These are phyloP conservation scores for Drosophila mettleri DNA, from an alignment of 2,888 invertebrate species.

Conservation along the genomic window DNA sequence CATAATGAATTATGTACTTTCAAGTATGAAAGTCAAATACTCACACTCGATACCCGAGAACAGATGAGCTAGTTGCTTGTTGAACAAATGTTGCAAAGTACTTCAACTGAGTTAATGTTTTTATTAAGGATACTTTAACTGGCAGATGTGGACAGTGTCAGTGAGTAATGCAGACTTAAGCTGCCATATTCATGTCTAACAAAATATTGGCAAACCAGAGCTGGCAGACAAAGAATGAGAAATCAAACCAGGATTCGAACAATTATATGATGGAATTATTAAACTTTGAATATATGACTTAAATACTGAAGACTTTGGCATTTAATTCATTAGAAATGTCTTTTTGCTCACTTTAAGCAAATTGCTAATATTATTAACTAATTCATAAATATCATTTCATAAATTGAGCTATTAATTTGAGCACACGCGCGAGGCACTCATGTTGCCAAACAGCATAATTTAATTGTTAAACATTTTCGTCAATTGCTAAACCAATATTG, in stretches of 20 bases:
- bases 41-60: too few relatives aligned
- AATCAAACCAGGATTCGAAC: too few relatives aligned
- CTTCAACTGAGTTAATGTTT: neutral
- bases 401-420: conserved; percentile 39
- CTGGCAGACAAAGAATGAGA: too few relatives aligned
- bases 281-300: too few relatives aligned
- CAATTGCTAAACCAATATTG: conserved; percentile 59
- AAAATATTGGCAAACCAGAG: too few relatives aligned
- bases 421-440: conserved; percentile 6
- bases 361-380: neutral
- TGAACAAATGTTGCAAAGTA: neutral
- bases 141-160: neutral
- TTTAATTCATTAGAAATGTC: neutral
- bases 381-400: conserved; percentile 1
- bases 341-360: neutral
- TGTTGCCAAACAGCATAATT: conserved; percentile 41
- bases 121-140: neutral
- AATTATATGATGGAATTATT: too few relatives aligned
- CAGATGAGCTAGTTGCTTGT: neutral
- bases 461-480: conserved; percentile 61
- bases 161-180: too few relatives aligned
- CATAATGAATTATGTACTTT: neutral
- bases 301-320: too few relatives aligned
- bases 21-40: neutral
- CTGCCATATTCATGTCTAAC: too few relatives aligned